Conservation (phyloP, 2,113 vertebrate genomes). For the Engraulis encrasicolus region DNA sequence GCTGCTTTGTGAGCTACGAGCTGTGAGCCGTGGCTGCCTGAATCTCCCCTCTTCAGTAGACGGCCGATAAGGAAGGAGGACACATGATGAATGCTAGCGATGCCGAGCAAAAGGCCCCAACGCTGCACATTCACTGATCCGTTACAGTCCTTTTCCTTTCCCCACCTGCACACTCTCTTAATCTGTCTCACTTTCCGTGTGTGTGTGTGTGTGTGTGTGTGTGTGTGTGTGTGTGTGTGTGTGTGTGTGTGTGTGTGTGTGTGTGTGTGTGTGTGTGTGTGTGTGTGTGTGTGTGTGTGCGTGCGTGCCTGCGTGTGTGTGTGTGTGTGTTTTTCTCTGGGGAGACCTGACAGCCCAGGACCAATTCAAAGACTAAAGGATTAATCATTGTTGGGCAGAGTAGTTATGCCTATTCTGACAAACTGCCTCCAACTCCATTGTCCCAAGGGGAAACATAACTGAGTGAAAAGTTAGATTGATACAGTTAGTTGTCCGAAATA, state of each 20-base stretch:
- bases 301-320: not conserved
- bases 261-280: not conserved
- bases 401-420: not conserved
- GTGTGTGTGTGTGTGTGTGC: no score
- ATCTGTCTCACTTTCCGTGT: not conserved
- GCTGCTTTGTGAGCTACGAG: not conserved
- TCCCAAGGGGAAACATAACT: not conserved
- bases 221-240: no score
- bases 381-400: not conserved
- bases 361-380: not conserved
- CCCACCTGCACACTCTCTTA: not conserved
- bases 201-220: not conserved
- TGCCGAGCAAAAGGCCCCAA: not conserved
- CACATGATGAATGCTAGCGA: not conserved
- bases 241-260: no score
- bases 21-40: not conserved
- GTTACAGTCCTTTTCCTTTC: not conserved
- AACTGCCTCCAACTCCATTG: not conserved
- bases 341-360: not conserved
- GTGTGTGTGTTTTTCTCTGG: no score
- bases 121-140: not conserved
- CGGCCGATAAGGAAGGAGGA: not conserved
- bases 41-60: not conserved
- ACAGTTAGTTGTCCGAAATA: not conserved
- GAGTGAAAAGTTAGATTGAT: not conserved